These are phyloP conservation scores for Philaethria dido DNA, from an alignment of 2,888 invertebrate genomes.

Conservation along the genomic window DNA sequence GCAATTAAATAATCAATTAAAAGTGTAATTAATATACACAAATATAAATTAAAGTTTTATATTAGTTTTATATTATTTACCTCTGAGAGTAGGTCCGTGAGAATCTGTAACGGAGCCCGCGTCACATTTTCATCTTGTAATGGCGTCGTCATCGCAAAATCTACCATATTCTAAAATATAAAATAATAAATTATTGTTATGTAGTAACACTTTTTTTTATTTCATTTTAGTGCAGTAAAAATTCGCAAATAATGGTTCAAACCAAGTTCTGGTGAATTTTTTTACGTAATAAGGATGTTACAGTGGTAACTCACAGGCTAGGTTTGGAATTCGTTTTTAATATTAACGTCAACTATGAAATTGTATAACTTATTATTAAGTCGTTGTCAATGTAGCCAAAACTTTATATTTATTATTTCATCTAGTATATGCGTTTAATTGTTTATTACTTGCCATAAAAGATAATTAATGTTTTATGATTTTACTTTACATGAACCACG, in stretches of 20 bases:
- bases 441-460: neutral
- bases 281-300: too few relatives aligned
- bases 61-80: constrained; percentile 51
- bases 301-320: too few relatives aligned
- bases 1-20: neutral
- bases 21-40: neutral
- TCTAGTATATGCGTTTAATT: neutral
- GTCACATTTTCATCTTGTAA: constrained; percentile 90
- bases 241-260: too few relatives aligned
- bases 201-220: neutral
- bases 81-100: constrained; percentile 87
- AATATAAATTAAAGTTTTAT: neutral
- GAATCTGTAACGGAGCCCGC: constrained; percentile 88
- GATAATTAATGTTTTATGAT: neutral
- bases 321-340: too few relatives aligned
- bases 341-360: too few relatives aligned
- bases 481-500: neutral
- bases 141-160: constrained; percentile 89
- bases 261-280: too few relatives aligned
- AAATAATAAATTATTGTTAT: neutral
- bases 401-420: neutral
- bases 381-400: neutral
- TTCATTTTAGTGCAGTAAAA: neutral
- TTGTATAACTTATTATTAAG: too few relatives aligned
- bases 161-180: constrained; percentile 87